Base-by-base conservation (phyloP, 2,888 invertebrate genomes). In the Flabesymbios commensalis region DNA sequence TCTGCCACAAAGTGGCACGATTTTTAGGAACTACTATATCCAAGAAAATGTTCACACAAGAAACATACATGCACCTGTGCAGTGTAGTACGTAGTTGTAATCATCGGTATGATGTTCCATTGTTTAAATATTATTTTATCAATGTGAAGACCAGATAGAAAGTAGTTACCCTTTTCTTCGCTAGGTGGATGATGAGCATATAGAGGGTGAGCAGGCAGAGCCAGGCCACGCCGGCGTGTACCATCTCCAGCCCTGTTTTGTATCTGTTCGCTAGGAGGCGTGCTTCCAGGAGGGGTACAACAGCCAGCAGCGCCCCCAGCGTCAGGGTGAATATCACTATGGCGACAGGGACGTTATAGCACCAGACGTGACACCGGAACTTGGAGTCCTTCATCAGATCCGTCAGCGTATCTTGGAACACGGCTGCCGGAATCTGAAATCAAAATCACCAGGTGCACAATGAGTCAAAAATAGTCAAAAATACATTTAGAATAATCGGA, bases 311-410 rank as follows among this genome's bases (percentile, higher is more conserved):
- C 31, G 61, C 49, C 22, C 52, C 59, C 33, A 68, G 65, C 17
- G 67, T 49, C 3, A 62, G 36, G 39, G 59, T 53, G 56, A 68
- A 68, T 53, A 63, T 51, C 10, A 68, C 41, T 19, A 68, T 52
- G 26, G 68, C 67, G 32, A 51, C 57, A n/a, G 68, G 68, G n/a
- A 64, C 61, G 54, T 68, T 68, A 61, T 67, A 68, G 59, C 66
- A 68, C 60, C 66, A 64, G 39, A 67, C 57, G 45, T 68, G 68
- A 45, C 61, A 67, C 22, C 55, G 57, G 59, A 68, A 68, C 51
- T 63, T 64, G 32, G 41, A 26, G 22, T 64, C 64, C 28, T 33
- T 28, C 68, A 68, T 67, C 39, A 68, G 54, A 22, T 63, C 56
- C n/a, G 36, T 31, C 42, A 68, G 43, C 2, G 61, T 63, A 17